These are phyloP conservation scores for Chironomus riparius DNA, from an alignment of 2,888 invertebrate species.

Conservation along the genomic window DNA sequence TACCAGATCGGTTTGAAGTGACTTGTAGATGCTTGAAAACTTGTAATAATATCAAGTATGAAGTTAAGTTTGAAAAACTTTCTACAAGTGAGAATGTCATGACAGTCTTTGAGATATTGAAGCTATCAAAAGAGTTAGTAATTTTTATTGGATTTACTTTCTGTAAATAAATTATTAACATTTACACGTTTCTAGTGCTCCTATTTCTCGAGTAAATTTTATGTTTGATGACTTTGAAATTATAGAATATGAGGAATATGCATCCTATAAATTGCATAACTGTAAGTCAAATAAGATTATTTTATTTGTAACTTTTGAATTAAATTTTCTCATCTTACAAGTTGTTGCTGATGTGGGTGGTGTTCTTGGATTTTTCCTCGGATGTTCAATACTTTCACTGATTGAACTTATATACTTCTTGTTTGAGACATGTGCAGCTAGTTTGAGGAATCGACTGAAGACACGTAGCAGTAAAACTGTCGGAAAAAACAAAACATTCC, in stretches of 20 bases:
- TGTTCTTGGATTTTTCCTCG: background rate
- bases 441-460: no score
- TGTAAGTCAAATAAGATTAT: background rate
- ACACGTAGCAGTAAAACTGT: no score
- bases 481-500: no score
- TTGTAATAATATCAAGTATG: background rate
- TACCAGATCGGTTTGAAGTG: background rate
- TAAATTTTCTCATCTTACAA: background rate
- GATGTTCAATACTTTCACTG: background rate
- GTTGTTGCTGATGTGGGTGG: background rate
- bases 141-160: background rate
- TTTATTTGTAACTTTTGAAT: background rate
- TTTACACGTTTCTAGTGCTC: background rate
- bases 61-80: background rate
- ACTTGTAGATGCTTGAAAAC: background rate
- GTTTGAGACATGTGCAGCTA: no score
- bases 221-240: background rate
- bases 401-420: background rate
- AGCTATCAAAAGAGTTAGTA: background rate
- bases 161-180: background rate
- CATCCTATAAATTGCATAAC: background rate
- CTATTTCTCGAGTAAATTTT: background rate
- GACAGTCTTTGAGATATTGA: background rate
- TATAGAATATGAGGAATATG: background rate
- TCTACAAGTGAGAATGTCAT: background rate